Conservation (phyloP, 2,888 invertebrate genomes). For the Choreutis nemorana region DNA sequence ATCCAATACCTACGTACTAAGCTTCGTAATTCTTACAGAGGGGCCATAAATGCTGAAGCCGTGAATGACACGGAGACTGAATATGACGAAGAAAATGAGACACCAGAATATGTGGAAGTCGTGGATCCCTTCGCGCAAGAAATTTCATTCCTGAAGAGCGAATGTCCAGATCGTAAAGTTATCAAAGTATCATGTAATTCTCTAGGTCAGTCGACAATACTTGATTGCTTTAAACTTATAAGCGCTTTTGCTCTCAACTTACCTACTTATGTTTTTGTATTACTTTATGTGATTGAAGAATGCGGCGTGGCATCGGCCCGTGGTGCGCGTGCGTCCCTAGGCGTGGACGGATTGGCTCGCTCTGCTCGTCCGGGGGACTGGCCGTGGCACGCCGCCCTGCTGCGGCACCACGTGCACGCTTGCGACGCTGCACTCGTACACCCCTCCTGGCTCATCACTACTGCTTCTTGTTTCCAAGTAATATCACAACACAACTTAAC, state of each 20-base stretch:
- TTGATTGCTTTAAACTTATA: no score
- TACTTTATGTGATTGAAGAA: constrained; percentile 38
- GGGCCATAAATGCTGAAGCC: constrained; percentile 73
- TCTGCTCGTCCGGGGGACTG: constrained; percentile 84
- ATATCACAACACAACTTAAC: no score
- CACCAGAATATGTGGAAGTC: constrained; percentile 79
- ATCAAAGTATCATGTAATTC: constrained; percentile 81
- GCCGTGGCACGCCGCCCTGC: constrained; percentile 91
- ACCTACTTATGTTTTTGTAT: background rate
- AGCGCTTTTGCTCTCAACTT: background rate
- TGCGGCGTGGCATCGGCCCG: constrained; percentile 75
- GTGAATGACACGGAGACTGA: constrained; percentile 71
- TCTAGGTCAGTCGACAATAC: constrained; percentile 73
- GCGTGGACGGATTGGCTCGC: constrained; percentile 69
- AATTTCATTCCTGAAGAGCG: constrained; percentile 80
- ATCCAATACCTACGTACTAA: no score
- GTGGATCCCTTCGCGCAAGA: constrained; percentile 82
- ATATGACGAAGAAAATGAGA: constrained; percentile 46
- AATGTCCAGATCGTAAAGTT: constrained; percentile 79
- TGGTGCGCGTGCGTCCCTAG: constrained; percentile 42
- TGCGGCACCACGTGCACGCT: constrained; percentile 84
- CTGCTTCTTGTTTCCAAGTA: constrained; percentile 84
- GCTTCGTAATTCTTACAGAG: constrained; percentile 60
- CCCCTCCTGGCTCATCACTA: constrained; percentile 84
- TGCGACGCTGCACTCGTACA: constrained; percentile 89